A percentile compares a stretch with the other conserved stretches of the same genome.
phyloP scores from a whole-genome alignment of 2,113 vertebrate species.

The Mormoops blainvillei region DNA sequence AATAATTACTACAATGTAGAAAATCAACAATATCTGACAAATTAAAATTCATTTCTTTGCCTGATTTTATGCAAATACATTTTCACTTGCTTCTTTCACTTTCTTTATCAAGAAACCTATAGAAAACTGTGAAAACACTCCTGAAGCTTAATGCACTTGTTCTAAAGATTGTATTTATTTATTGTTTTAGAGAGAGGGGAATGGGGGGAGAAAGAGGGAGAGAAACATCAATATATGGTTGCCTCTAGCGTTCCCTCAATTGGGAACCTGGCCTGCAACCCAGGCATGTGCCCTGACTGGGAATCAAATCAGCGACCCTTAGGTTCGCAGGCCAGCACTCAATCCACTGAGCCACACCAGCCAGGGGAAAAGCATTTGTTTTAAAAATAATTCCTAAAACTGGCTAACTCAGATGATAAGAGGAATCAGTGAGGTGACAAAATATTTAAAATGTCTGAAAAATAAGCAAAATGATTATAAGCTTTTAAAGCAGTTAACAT shows the following conservation, averaged over 20 bases:
- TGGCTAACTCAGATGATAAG: background rate
- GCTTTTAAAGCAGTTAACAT: background rate
- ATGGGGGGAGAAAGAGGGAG: too few relatives aligned
- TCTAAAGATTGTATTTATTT: too few relatives aligned
- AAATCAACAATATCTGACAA: background rate
- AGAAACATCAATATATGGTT: too few relatives aligned
- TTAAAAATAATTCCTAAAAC: background rate
- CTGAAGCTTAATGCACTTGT: background rate
- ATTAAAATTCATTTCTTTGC: constrained; percentile 11
- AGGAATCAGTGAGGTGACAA: background rate
- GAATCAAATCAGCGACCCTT: too few relatives aligned
- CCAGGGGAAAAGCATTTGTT: background rate
- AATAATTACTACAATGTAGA: constrained; percentile 10
- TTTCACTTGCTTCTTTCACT: background rate
- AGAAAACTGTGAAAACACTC: background rate
- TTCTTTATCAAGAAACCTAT: background rate
- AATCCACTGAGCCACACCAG: background rate
- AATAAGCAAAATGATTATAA: background rate
- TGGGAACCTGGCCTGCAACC: too few relatives aligned
- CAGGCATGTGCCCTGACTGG: too few relatives aligned
- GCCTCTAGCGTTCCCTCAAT: too few relatives aligned
- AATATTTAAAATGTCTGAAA: background rate
- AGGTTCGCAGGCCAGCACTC: too few relatives aligned
- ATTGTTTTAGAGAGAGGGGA: background rate
- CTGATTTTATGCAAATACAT: background rate